Evolutionary conservation across 2,888 invertebrate genomes (phyloP), one percentile per base, ranked within the genome.

Genomic region (Pocota personata): DNA sequence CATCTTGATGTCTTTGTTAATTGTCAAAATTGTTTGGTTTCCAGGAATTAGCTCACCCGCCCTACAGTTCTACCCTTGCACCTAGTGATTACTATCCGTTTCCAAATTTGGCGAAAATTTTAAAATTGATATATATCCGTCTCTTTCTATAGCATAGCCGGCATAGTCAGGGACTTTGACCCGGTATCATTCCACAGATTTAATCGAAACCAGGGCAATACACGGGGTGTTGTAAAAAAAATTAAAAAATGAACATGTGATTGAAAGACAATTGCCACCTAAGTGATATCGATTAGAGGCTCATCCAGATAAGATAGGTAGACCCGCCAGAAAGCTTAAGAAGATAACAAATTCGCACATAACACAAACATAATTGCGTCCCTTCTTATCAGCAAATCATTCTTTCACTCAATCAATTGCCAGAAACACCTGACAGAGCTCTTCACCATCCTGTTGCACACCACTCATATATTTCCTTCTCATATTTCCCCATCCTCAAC

Each of bases 301-400:
- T 40, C 40, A 52, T 40, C 10, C 24, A 32, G 75, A 75, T 75
- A 75, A 75, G 67, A 67, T 67, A 50, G 0, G 12, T n/a, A n/a
- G n/a, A n/a, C n/a, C 24, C 21, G 2, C 14, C 7, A 7, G 14
- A 60, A 10, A 10, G 8, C 43, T 43, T 30, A 27, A 27, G 5
- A 27, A 43, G 24, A 46, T 19, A 12, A 64, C 40, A 43, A 19
- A 46, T 19, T 46, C 6, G 19, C 46, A 46, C 19, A 46, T 43
- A 40, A 7, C 7, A 43, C 2, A n/a, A n/a, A n/a, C n/a, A n/a
- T n/a, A n/a, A n/a, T 19, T 46, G 21, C 21, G 3, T 48, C 19
- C 2, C 30, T 14, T n/a, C 16, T 73, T 52, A 73, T 73, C 50
- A 73, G 19, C 12, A 19, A 32, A 19, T 1, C 30, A 55, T 19